phyloP scores from a whole-genome alignment of 2,113 vertebrate genomes.

The Boleophthalmus pectinirostris region DNA sequence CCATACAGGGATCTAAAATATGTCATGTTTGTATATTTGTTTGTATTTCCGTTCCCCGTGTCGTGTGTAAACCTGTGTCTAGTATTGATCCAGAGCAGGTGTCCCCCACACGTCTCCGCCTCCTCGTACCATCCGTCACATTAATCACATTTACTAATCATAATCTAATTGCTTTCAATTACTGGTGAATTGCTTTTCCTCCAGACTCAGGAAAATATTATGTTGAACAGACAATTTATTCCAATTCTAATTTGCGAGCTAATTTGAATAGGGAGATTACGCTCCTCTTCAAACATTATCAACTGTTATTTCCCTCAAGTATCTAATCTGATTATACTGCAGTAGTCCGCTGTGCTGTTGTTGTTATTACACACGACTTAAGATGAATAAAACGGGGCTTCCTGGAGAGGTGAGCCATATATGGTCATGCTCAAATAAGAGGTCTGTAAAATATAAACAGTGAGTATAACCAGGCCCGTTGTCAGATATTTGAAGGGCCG shows the following conservation, averaged over 20 bases:
- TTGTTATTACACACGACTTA: conserved; percentile 63
- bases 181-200: conserved; percentile 64
- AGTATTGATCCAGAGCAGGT: conserved; percentile 15
- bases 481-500: too few relatives aligned
- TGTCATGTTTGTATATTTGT: background rate
- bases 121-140: conserved; percentile 44
- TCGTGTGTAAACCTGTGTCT: background rate
- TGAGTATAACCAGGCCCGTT: too few relatives aligned
- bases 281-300: conserved; percentile 70
- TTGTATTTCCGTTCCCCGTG: background rate
- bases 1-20: background rate
- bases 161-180: conserved; percentile 71
- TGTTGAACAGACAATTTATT: conserved; percentile 72
- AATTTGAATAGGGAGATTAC: conserved; percentile 72
- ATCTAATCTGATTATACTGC: conserved; percentile 70
- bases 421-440: background rate
- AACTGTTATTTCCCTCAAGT: conserved; percentile 72
- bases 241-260: conserved; percentile 66
- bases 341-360: conserved; percentile 46
- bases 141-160: conserved; percentile 65
- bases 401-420: conserved; percentile 13
- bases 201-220: conserved; percentile 60
- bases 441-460: too few relatives aligned
- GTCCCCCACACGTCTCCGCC: conserved; percentile 29
- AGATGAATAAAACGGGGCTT: conserved; percentile 49